phyloP scores from a whole-genome alignment of 2,113 vertebrate genomes.

The human region GRCh38 chrY:14848001-14848500 shows the following conservation, averaged over 20 bases:
- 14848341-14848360: not conserved
- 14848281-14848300: not conserved
- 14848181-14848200: not conserved
- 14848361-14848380: not conserved
- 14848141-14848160: not conserved
- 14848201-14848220: too few species aligned
- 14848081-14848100: not conserved
- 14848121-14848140: fast-evolving
- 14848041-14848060: not conserved
- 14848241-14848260: not conserved
- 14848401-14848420: not conserved
- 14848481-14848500: not conserved
- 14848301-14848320: not conserved
- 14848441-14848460: not conserved
- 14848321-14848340: too few species aligned
- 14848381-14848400: not conserved
- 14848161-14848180: not conserved
- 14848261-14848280: not conserved
- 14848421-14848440: not conserved
- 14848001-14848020: too few species aligned
- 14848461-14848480: too few species aligned
- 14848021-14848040: not conserved
- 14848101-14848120: not conserved
- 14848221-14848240: not conserved
- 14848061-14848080: not conserved